Conservation (phyloP, 2,797 vertebrate genomes). For the Eulemur rubriventer region DNA sequence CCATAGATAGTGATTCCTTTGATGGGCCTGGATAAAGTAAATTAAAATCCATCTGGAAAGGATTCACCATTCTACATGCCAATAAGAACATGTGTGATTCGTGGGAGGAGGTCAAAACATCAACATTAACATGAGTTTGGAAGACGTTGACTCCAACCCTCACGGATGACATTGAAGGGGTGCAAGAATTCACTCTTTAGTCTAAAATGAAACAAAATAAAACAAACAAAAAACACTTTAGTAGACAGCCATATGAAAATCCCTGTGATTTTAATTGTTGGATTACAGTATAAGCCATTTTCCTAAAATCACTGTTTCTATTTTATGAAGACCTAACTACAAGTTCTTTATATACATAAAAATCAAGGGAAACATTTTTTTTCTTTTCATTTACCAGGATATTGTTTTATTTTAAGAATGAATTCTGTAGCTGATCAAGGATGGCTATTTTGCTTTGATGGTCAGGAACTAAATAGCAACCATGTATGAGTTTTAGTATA, state of each 20-base stretch:
- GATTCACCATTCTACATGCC: too few relatives aligned
- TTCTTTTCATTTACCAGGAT: background rate
- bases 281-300: background rate
- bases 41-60: too few relatives aligned
- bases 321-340: background rate
- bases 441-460: background rate
- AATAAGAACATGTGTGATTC: too few relatives aligned
- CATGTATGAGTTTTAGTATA: background rate
- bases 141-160: too few relatives aligned
- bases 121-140: too few relatives aligned
- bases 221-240: background rate
- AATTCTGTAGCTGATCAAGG: background rate
- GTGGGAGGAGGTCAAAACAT: too few relatives aligned
- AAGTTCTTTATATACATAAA: background rate
- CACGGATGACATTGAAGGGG: too few relatives aligned
- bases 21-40: too few relatives aligned
- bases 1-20: too few relatives aligned
- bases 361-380: background rate
- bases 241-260: background rate
- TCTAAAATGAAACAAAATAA: background rate
- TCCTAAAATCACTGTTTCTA: background rate
- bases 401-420: background rate
- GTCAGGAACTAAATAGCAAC: background rate
- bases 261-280: background rate
- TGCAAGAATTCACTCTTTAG: background rate